Conservation (phyloP, 2,113 vertebrate genomes). For the Microtus pennsylvanicus region DNA sequence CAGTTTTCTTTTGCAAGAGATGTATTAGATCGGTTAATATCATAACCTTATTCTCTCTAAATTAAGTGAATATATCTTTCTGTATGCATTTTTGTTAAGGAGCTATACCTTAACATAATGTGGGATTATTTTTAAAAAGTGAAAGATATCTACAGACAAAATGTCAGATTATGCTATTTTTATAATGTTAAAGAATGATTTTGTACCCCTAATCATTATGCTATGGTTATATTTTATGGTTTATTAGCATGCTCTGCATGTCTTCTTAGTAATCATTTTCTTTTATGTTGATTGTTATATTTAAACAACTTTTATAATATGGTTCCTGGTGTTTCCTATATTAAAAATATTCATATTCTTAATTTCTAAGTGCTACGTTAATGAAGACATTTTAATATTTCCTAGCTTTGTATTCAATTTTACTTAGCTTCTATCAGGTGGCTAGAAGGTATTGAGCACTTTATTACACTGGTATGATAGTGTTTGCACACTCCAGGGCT, state of each 20-base stretch:
- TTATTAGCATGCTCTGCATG: conserved; percentile 57
- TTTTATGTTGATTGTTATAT: conserved; percentile 68
- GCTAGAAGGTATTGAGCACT: background rate
- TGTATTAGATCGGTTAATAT: background rate
- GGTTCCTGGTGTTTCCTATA: conserved; percentile 70
- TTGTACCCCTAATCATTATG: conserved; percentile 46
- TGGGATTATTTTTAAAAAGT: background rate
- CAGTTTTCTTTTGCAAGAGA: background rate
- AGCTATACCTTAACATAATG: conserved; percentile 25
- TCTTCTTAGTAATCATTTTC: conserved; percentile 15
- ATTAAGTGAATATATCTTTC: conserved; percentile 57
- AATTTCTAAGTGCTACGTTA: conserved; percentile 70
- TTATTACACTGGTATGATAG: background rate
- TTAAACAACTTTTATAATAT: conserved; percentile 79
- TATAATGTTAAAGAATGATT: conserved; percentile 37
- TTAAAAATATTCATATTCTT: conserved; percentile 81
- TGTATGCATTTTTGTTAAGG: conserved; percentile 7
- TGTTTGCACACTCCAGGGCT: too few species aligned
- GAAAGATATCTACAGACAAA: background rate
- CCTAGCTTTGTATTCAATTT: conserved; percentile 61
- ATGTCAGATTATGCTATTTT: background rate
- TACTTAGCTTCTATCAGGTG: conserved; percentile 33
- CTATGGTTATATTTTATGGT: conserved; percentile 48
- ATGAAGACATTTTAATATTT: conserved; percentile 51
- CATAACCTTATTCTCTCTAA: conserved; percentile 21